Percentiles rank a stretch among this genome's conserved stretches.
These are phyloP conservation scores for Episyrphus balteatus DNA, from an alignment of 1,140 invertebrate genomes.

Conservation along the genomic window DNA sequence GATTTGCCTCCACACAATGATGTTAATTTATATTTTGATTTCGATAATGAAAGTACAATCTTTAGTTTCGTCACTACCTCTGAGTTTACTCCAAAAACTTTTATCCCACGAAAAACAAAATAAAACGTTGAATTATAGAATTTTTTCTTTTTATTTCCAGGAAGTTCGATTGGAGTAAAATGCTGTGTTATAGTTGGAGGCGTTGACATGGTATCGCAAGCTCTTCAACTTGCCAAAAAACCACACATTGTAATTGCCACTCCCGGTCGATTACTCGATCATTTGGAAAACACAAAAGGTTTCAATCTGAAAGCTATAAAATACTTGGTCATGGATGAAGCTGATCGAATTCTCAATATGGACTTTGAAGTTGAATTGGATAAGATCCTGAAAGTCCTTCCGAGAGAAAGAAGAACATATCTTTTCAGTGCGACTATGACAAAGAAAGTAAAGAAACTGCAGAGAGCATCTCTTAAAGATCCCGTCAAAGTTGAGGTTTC, in stretches of 20 bases:
- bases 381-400: constrained; percentile 88
- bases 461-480: constrained; percentile 83
- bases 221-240: constrained; percentile 81
- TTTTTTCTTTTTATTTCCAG: constrained; percentile 35
- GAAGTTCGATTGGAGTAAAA: constrained; percentile 77
- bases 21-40: constrained; percentile 28
- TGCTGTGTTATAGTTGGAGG: constrained; percentile 94
- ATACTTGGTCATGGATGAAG: constrained; percentile 93
- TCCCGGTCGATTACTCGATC: constrained; percentile 80
- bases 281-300: constrained; percentile 88
- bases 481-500: constrained; percentile 94
- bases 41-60: constrained; percentile 25
- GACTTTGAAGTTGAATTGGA: constrained; percentile 94
- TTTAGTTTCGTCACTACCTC: constrained; percentile 35
- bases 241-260: constrained; percentile 93
- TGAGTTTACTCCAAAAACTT: constrained; percentile 14
- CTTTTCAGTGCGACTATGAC: constrained; percentile 98
- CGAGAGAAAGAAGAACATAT: constrained; percentile 75
- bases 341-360: constrained; percentile 90
- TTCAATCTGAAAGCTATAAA: constrained; percentile 82
- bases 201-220: constrained; percentile 94
- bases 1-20: constrained; percentile 15
- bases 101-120: background rate
- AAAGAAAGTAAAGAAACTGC: constrained; percentile 93
- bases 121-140: background rate